Evolutionary conservation across 2,797 vertebrate genomes (phyloP), one percentile per base, ranked within the genome.

Genomic region (Arrhamphus sclerolepis): DNA sequence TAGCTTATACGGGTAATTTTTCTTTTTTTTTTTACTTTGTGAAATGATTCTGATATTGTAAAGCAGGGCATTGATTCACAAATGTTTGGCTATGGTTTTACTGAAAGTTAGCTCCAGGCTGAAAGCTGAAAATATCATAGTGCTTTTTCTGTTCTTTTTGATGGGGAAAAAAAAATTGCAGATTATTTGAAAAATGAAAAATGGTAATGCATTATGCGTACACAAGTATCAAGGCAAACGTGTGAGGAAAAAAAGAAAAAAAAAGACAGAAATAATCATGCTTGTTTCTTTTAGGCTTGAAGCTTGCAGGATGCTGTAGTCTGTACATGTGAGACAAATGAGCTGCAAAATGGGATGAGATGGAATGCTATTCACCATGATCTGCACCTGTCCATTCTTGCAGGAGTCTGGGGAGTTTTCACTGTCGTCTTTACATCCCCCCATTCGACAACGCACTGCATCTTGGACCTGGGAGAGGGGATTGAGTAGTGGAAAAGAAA

Each of bases 361-460:
- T 94, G 93, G 72, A 87, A 90, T 92, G 90, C 75, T 94, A 94
- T 97, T 98, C 95, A 99, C 97, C 97, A 98, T 95, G 92, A 99
- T 98, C 94, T 99, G 97, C 90, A 98, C 94, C 92, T 98, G 97
- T 84, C 97, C 97, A 0, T 99, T 99, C 92, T 98, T 98, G 92
- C 97, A 99, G 42, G 97, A 98, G 89, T 98, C 95, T 4, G 97
- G 97, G 0, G 97, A 98, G 91, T 98, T 98, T 84, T 98, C 97
- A 9, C 97, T 99, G 91, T 97, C 96, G 6, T 98, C 96, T 84
- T 95, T 97, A 85, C 97, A 98, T 58, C 94, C 95, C 1, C 96
- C 97, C 90, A 98, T 95, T 81, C 96, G 94, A 82, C 97, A 98
- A 77, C 97, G 97, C 53, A 99, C 95, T 17, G 97, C 97, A 0